phyloP scores from a whole-genome alignment of 2,113 vertebrate species.

The Zosterops hypoxanthus region DNA sequence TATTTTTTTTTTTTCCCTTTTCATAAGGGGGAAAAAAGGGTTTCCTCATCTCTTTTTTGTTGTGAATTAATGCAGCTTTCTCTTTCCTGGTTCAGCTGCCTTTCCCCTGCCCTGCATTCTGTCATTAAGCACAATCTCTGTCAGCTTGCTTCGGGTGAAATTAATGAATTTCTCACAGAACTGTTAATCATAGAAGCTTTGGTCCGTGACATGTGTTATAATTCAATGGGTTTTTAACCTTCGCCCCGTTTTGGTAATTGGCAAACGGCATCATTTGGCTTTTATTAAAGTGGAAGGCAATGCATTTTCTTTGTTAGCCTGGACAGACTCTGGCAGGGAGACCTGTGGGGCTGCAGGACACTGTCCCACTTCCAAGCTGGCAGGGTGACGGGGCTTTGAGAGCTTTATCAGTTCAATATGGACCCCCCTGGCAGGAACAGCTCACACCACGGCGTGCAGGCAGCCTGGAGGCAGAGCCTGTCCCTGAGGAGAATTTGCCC shows the following conservation, averaged over 20 bases:
- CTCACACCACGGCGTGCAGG: background rate
- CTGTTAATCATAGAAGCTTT: slow-evolving; percentile 72
- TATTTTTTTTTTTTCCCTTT: background rate
- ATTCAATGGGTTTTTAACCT: slow-evolving; percentile 69
- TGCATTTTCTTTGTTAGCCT: slow-evolving; percentile 48
- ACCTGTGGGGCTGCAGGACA: background rate
- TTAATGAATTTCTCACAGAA: slow-evolving; percentile 73
- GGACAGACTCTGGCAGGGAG: slow-evolving; percentile 11
- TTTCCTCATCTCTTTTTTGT: background rate
- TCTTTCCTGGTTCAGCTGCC: background rate
- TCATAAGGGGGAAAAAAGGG: background rate
- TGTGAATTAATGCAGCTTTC: slow-evolving; percentile 51
- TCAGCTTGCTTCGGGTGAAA: slow-evolving; percentile 61
- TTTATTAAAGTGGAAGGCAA: slow-evolving; percentile 66
- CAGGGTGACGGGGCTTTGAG: background rate
- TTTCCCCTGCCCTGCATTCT: slow-evolving; percentile 54
- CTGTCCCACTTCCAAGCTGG: background rate
- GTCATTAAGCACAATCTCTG: slow-evolving; percentile 63
- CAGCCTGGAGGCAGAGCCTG: background rate
- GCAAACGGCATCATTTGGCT: slow-evolving; percentile 70
- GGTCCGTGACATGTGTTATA: slow-evolving; percentile 68
- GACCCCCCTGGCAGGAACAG: background rate
- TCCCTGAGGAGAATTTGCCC: background rate
- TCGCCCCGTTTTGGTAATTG: slow-evolving; percentile 68
- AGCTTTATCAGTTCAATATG: background rate